Conservation (phyloP, 1,140 invertebrate species). For the Polypedilum vanderplanki region DNA sequence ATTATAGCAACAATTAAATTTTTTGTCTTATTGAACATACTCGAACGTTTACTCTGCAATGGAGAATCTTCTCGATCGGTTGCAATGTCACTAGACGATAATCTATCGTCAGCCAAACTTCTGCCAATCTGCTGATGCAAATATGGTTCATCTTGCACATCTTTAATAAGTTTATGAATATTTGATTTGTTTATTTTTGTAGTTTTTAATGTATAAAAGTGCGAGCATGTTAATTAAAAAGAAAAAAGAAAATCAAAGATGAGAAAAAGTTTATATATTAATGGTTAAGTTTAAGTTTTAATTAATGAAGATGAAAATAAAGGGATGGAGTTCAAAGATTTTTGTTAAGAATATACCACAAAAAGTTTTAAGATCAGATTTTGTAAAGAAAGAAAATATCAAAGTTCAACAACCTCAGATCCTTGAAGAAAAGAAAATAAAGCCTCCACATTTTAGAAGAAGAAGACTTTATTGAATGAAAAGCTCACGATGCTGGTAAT, state of each 20-base stretch:
- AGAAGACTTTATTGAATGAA: too few relatives aligned
- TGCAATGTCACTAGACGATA: constrained; percentile 50
- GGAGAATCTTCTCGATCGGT: constrained; percentile 68
- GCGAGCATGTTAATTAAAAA: background rate
- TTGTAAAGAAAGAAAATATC: too few relatives aligned
- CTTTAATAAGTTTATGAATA: background rate
- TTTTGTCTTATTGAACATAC: constrained; percentile 51
- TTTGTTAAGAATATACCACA: too few relatives aligned
- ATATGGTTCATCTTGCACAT: background rate
- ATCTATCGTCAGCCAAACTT: constrained; percentile 53
- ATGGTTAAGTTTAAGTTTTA: background rate
- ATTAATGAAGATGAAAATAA: too few relatives aligned
- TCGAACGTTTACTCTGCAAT: constrained; percentile 68
- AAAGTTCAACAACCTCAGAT: too few relatives aligned
- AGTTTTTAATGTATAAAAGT: background rate
- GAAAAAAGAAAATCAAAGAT: background rate
- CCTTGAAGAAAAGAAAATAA: too few relatives aligned
- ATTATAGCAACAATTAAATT: background rate
- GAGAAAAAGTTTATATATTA: background rate
- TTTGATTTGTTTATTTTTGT: background rate
- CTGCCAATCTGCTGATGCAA: constrained; percentile 46
- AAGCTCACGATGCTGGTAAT: too few relatives aligned
- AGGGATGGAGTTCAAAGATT: too few relatives aligned
- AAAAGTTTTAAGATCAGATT: too few relatives aligned
- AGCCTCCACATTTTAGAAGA: too few relatives aligned